A percentile compares a stretch with the other conserved stretches of the same genome.
Conservation (phyloP, 2,888 invertebrate species). For the Scaptomyza reducta region DNA sequence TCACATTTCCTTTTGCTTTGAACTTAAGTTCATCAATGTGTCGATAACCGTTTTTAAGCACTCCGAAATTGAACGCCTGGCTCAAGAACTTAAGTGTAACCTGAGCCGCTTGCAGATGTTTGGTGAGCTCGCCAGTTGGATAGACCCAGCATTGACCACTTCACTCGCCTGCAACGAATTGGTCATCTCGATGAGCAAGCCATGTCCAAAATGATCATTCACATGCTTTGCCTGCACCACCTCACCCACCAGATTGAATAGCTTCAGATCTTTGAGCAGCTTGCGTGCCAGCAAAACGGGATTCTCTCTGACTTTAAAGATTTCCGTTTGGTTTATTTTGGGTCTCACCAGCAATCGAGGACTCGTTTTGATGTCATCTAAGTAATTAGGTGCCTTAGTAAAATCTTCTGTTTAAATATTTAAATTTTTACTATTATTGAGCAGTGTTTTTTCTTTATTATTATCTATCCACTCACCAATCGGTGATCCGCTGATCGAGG, state of each 20-base stretch:
- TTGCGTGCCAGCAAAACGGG: constrained; percentile 20
- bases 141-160: background rate
- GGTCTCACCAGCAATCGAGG: constrained; percentile 20
- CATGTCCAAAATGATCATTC: fast-evolving
- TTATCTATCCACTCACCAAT: too few relatives aligned
- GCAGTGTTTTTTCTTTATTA: background rate
- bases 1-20: too few relatives aligned
- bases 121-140: fast-evolving
- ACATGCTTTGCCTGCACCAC: constrained; percentile 35
- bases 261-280: constrained; percentile 17
- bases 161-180: constrained; percentile 17
- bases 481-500: background rate
- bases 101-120: background rate
- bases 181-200: constrained; percentile 38
- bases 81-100: constrained; percentile 4
- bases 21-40: too few relatives aligned
- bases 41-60: too few relatives aligned
- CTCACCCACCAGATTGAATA: constrained; percentile 29
- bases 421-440: background rate
- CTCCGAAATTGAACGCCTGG: too few relatives aligned
- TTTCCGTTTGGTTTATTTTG: fast-evolving
- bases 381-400: background rate
- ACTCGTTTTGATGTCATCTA: constrained; percentile 13
- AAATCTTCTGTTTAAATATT: background rate
- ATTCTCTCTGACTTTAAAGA: fast-evolving